Evolutionary conservation across 1,140 invertebrate species (phyloP).

Genomic region (Varroa destructor): DNA sequence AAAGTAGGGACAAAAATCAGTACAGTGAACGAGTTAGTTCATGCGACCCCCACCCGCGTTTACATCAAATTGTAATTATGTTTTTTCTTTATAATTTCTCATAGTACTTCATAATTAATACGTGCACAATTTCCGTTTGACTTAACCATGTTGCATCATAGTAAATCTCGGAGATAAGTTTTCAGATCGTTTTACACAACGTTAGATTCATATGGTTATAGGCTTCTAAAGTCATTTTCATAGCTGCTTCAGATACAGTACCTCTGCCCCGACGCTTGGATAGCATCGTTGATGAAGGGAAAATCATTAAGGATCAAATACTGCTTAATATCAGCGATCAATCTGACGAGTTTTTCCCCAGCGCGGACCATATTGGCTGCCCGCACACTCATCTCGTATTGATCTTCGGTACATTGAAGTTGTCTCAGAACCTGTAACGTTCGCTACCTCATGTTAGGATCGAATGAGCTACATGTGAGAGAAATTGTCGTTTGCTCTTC

Average conservation of each 20-base stretch:
- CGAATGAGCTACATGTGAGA: slow-evolving; percentile 27
- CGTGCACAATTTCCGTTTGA: too few species aligned
- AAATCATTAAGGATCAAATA: slow-evolving; percentile 93
- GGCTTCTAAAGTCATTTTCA: too few species aligned
- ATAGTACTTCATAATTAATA: too few species aligned
- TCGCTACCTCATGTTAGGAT: background rate
- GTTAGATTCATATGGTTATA: too few species aligned
- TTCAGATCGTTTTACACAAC: too few species aligned
- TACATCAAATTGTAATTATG: too few species aligned
- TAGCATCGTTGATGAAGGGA: slow-evolving; percentile 87
- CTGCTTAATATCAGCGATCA: slow-evolving; percentile 90
- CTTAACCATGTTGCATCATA: too few species aligned
- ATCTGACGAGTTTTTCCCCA: slow-evolving; percentile 85
- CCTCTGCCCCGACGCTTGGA: slow-evolving; percentile 41
- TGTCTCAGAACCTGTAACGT: slow-evolving; percentile 27
- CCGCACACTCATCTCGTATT: slow-evolving; percentile 29
- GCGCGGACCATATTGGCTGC: slow-evolving; percentile 54
- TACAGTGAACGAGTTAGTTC: background rate
- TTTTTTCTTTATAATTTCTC: too few species aligned
- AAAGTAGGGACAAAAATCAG: background rate
- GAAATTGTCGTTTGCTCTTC: background rate
- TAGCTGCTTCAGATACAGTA: background rate
- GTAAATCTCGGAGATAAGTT: too few species aligned
- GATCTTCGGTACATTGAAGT: slow-evolving; percentile 25
- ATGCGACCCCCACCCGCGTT: too few species aligned